Evolutionary conservation across 2,113 vertebrate species (phyloP), one percentile per base, ranked within the genome.

Genomic region (Pseudorhombus dupliciocellatus): DNA sequence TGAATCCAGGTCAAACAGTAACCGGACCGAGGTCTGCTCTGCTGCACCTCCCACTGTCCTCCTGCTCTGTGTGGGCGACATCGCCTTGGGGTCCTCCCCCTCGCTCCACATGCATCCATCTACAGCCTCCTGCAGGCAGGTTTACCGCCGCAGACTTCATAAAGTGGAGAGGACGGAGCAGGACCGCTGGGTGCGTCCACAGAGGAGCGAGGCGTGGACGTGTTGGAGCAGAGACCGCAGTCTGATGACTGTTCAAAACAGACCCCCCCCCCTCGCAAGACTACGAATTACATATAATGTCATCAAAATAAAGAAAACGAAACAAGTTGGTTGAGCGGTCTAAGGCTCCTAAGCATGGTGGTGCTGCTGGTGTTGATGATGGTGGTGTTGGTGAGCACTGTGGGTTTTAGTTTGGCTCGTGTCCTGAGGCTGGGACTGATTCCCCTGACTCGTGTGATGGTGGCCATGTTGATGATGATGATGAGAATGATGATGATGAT

Each of bases 111-210:
- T 65, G 73, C 88, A 87, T 91, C 91, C 20, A 26, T 80, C 89
- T 28, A 64, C 80, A 83, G 88, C 66, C 65, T 37, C 84, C 89
- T 88, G 86, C 54, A 12, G 50, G 68, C 88, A 92, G 90, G 87
- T 80, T 92, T 87, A 7, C 53, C 10, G 26, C 83, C 25, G 42
- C 3, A 72, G 80, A 86, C 86, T 86, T 92, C 91, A 92, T 90
- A 78, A 79, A 81, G 18, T 40, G 46, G 70, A 86, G 70, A 37
- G 16, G 62, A 73, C 20, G 1, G 50, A 10, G 5, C 15, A 26
- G 67, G 40, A 18, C 52, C 10, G 56, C 46, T 25, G 37, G 42
- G 52, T 22, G 30, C 7, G 56, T 31, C 70, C 71, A 63, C 42
- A 66, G 66, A 74, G 57, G 14, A 58, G 34, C 2, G 22, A 37